Conservation (phyloP, 2,888 invertebrate species). For the Ditylenchus weischeri region DNA sequence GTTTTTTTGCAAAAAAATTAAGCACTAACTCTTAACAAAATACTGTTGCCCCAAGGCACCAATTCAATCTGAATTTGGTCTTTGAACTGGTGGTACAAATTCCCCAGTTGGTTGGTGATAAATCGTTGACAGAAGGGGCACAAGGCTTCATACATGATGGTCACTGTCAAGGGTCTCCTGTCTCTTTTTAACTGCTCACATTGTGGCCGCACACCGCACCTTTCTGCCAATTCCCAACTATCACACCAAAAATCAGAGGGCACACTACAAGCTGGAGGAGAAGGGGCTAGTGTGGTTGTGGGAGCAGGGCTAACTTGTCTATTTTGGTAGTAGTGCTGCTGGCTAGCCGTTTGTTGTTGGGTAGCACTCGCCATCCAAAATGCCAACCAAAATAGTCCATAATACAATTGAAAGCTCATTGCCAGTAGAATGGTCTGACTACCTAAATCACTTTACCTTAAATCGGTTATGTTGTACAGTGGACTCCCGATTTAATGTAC, state of each 20-base stretch:
- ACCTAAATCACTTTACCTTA: no score
- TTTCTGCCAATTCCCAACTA: conserved; percentile 46
- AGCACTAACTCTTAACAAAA: conserved; percentile 51
- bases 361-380: no score
- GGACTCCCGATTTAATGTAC: no score
- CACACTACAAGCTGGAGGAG: conserved; percentile 31
- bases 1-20: no score
- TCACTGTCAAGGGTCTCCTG: conserved; percentile 49
- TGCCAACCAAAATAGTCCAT: conserved; percentile 3
- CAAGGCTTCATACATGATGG: conserved; percentile 55
- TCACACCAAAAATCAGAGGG: conserved; percentile 50
- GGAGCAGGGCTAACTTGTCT: conserved; percentile 1
- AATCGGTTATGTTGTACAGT: no score
- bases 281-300: conserved; percentile 6
- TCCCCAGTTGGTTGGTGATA: conserved; percentile 55
- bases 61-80: conserved; percentile 52
- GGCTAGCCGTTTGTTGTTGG: no score
- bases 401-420: background rate
- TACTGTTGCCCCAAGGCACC: conserved; percentile 55
- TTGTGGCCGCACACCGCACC: conserved; percentile 49
- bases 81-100: conserved; percentile 49
- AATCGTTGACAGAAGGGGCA: conserved; percentile 57
- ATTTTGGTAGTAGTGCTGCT: background rate
- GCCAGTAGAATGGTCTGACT: no score
- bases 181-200: conserved; percentile 48